Percentiles rank a stretch among this genome's conserved stretches.
Evolutionary conservation across 2,797 vertebrate genomes (phyloP).

Genomic region (Hippopotamyrus pictus): DNA sequence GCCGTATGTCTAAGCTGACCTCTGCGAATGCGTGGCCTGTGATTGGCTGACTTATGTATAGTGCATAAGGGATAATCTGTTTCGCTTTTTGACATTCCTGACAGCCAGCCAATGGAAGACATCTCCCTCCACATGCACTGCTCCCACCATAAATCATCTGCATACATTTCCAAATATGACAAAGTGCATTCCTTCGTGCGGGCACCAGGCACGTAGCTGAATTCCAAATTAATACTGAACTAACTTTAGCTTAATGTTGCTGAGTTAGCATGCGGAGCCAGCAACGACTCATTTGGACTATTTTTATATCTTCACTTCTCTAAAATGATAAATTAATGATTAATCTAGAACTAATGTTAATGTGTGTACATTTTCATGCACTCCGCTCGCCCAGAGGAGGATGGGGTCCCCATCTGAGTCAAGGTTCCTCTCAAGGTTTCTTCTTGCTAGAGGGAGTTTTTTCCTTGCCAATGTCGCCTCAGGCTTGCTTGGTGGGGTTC

Average conservation of each 20-base stretch:
- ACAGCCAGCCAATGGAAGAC: not conserved
- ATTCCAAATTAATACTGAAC: not conserved
- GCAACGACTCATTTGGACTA: not conserved
- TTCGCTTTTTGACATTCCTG: not conserved
- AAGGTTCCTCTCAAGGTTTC: not conserved
- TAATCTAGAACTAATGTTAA: not conserved
- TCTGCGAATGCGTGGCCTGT: not conserved
- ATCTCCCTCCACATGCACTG: not conserved
- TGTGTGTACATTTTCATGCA: not conserved
- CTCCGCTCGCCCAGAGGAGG: not conserved
- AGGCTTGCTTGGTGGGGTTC: not conserved
- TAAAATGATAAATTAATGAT: not conserved
- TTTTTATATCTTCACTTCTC: not conserved
- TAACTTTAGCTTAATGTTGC: not conserved
- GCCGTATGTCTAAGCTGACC: not conserved
- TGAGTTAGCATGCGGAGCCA: not conserved
- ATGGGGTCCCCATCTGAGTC: not conserved
- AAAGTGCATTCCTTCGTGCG: not conserved
- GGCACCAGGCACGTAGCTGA: not conserved
- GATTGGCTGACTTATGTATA: not conserved
- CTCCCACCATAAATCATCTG: not conserved
- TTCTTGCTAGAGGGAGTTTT: not conserved
- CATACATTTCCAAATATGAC: conserved; percentile 1
- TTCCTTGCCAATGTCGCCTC: not conserved
- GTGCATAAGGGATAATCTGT: not conserved